phyloP scores from a whole-genome alignment of 2,797 vertebrate species.

The Melanotaenia trifasciata region DNA sequence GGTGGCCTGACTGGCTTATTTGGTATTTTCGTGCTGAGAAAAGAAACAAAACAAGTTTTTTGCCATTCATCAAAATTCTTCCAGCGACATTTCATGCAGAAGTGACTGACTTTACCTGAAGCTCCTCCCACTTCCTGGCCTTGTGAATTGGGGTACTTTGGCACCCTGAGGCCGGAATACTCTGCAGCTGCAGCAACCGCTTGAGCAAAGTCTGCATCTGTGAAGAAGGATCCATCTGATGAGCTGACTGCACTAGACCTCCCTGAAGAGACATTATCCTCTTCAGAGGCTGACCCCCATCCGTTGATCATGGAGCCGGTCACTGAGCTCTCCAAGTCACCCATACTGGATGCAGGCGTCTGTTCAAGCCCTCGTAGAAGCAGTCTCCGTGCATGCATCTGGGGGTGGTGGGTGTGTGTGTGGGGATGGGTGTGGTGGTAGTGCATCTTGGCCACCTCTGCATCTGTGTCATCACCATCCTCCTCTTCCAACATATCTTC shows the following conservation, averaged over 20 bases:
- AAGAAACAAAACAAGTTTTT: slow-evolving; percentile 9
- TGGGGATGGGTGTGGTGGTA: slow-evolving; percentile 80
- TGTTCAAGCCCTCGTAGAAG: slow-evolving; percentile 94
- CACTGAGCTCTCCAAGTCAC: slow-evolving; percentile 97
- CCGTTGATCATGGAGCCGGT: slow-evolving; percentile 99
- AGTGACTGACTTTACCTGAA: slow-evolving; percentile 52
- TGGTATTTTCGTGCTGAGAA: slow-evolving; percentile 92
- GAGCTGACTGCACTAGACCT: slow-evolving; percentile 95
- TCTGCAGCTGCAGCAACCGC: slow-evolving; percentile 96
- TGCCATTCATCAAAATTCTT: not conserved
- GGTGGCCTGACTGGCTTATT: slow-evolving; percentile 88
- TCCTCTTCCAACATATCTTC: slow-evolving; percentile 92
- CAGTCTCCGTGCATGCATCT: slow-evolving; percentile 88
- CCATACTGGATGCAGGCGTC: slow-evolving; percentile 96
- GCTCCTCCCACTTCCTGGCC: slow-evolving; percentile 73
- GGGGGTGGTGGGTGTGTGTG: slow-evolving; percentile 75
- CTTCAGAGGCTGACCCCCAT: slow-evolving; percentile 98
- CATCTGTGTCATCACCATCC: slow-evolving; percentile 92
- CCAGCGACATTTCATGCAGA: not conserved
- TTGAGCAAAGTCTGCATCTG: slow-evolving; percentile 97
- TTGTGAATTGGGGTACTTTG: slow-evolving; percentile 86
- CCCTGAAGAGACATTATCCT: slow-evolving; percentile 97
- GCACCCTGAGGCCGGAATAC: slow-evolving; percentile 93
- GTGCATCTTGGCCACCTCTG: slow-evolving; percentile 94
- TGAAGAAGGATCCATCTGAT: slow-evolving; percentile 97